Percentiles rank a stretch among this genome's conserved stretches.
These are phyloP conservation scores for Corythaeola cristata DNA, from an alignment of 2,113 vertebrate species.

Conservation along the genomic window DNA sequence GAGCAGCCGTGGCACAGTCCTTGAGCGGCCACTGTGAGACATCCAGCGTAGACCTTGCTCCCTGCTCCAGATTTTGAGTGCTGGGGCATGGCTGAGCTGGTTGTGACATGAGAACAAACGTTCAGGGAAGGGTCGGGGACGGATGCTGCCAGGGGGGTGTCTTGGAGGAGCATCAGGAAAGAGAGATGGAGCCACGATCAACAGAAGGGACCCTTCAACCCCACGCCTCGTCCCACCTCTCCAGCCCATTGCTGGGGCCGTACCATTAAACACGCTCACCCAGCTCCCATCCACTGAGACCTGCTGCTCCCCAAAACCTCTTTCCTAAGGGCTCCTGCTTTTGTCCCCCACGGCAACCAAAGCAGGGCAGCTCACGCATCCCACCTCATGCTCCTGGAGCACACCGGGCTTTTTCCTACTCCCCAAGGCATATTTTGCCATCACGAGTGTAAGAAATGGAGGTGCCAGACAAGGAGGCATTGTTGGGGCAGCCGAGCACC, in stretches of 20 bases:
- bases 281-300: accelerated
- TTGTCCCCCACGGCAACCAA: accelerated
- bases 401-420: background rate
- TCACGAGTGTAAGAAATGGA: constrained; percentile 14
- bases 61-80: background rate
- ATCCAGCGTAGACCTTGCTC: background rate
- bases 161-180: background rate
- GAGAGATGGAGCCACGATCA: background rate
- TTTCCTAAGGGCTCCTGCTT: background rate
- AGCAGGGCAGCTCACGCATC: background rate
- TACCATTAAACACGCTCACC: accelerated
- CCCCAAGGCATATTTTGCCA: background rate
- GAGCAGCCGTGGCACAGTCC: background rate
- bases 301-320: accelerated
- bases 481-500: background rate
- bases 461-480: constrained; percentile 25
- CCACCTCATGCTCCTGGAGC: background rate
- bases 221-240: background rate
- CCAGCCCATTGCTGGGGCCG: background rate
- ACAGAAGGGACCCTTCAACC: background rate
- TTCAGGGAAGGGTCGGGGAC: background rate
- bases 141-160: background rate
- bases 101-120: accelerated
- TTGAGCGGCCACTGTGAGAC: background rate
- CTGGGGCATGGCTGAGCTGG: background rate